Evolutionary conservation across 1,140 invertebrate species (phyloP).

Genomic region (Octopus sinensis): DNA sequence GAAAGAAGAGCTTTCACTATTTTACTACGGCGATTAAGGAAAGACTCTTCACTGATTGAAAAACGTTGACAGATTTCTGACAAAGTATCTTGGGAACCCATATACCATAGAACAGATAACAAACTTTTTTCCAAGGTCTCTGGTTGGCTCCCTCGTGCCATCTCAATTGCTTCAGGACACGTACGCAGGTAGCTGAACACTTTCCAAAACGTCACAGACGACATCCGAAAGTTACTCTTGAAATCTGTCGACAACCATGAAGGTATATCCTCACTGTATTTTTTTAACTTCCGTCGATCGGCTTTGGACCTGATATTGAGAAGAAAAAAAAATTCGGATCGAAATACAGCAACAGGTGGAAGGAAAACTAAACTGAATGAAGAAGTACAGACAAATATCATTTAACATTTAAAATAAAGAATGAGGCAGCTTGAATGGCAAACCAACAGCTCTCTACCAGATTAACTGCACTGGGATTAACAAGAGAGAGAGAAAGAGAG

Average conservation of each 20-base stretch:
- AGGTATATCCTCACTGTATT: constrained; percentile 4
- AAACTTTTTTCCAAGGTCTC: constrained; percentile 2
- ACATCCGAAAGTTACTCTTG: constrained; percentile 8
- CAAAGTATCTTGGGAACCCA: background rate
- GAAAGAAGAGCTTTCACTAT: background rate
- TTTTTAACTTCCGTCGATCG: constrained; percentile 10
- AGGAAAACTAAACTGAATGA: background rate
- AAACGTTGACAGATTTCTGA: background rate
- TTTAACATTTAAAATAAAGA: no score
- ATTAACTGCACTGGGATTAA: background rate
- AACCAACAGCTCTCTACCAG: background rate
- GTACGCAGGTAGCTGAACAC: constrained; percentile 1
- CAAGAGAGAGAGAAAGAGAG: background rate
- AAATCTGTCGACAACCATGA: background rate
- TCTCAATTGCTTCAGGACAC: background rate
- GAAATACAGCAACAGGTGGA: background rate
- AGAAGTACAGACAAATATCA: background rate
- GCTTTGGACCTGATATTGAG: constrained; percentile 1
- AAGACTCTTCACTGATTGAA: background rate
- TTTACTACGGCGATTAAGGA: background rate
- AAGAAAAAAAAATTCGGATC: constrained; percentile 7
- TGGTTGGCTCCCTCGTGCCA: background rate
- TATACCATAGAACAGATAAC: background rate
- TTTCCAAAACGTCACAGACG: background rate
- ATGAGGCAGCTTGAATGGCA: constrained; percentile 1